Base-by-base conservation (phyloP, 2,888 invertebrate species). In the Drosophila anomalipes region DNA sequence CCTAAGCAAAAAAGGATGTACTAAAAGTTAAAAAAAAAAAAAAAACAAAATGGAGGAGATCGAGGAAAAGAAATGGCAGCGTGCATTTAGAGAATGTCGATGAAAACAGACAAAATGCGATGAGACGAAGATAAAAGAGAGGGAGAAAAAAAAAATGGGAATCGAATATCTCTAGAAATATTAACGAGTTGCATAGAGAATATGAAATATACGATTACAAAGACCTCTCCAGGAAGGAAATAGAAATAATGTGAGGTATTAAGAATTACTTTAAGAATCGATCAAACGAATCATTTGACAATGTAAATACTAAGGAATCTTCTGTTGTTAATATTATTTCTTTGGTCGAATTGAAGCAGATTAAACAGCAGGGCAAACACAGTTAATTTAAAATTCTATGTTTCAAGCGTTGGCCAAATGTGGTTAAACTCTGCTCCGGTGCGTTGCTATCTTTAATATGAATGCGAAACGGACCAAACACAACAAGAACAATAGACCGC, bases 361-460 rank as follows among this genome's bases (percentile, higher is more conserved):
- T 37, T 12, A 37, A 37, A 37, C 19, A 7, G 28, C 19, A 26
- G 16, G 1, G 2, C 33, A 2, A 14, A 53, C 35, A 35, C 19
- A 47, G 4, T 30, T 47, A 14, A 12, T 14, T 37, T n/a, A 35
- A 65, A 30, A 54, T 32, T 26, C n/a, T 39, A 32, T 26, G n/a
- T 37, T 54, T 14, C 5, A 47, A 68, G 39, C 64, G 37, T 47
- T 14, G 54, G 28, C 41, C 6, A 22, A 22, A 39, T 49, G 49
- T 51, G 68, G 33, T 64, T 39, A 51, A 64, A 39, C 33, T 64
- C n/a, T n/a, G 32, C 26, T 19, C 33, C 16, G 64, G 10, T 49
- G 68, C 28, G 56, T 51, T 28, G 35, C 35, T 57, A 30, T 52
- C 51, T 30, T 66, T 35, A 41, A 51, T 56, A 35, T 69, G 51